Evolutionary conservation across 2,113 vertebrate genomes (phyloP), one percentile per base, ranked within the genome.

Genomic region (Scatophagus argus): DNA sequence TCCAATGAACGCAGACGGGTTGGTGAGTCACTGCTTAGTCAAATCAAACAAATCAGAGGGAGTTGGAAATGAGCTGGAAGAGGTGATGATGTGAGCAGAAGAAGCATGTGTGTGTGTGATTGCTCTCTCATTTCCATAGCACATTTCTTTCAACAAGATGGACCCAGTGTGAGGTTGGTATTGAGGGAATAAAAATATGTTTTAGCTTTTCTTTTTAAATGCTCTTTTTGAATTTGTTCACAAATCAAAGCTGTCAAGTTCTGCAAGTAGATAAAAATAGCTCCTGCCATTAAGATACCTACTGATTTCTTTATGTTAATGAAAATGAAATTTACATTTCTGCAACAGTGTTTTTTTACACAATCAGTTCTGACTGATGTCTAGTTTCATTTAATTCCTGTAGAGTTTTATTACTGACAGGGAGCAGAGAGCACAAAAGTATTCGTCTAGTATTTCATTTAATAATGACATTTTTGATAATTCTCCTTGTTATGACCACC

Each of bases 21-120:
- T 81, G 47, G 29, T 89, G 85, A 89, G 62, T 86, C 70, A 83
- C 38, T 47, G 29, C 68, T 72, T 51, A 47, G 51, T 27, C 44
- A 67, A 88, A 81, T 69, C 47, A 71, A 81, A 82, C 58, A 87
- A 58, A 69, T 75, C 49, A 52, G 11, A 64, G 67, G 63, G 64
- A 29, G 44, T n/a, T 74, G 58, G 64, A 68, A 66, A 7, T 56
- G 68, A 76, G 25, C 47, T 46, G 58, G 52, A 79, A 55, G 70
- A 60, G 6, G 25, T 73, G 75, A 59, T 70, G 32, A 78, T 56
- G 41, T 41, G 60, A 71, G 38, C 49, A 63, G 59, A 66, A 38
- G 63, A 46, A 3, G 56, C 25, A 29, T 2, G 36, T 36, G 77
- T 2, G 36, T 36, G 77, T 84, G 65, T 77, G 72, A 85, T 70